Conservation (phyloP, 1,140 invertebrate species). For the Macrosteles quadrilineatus region DNA sequence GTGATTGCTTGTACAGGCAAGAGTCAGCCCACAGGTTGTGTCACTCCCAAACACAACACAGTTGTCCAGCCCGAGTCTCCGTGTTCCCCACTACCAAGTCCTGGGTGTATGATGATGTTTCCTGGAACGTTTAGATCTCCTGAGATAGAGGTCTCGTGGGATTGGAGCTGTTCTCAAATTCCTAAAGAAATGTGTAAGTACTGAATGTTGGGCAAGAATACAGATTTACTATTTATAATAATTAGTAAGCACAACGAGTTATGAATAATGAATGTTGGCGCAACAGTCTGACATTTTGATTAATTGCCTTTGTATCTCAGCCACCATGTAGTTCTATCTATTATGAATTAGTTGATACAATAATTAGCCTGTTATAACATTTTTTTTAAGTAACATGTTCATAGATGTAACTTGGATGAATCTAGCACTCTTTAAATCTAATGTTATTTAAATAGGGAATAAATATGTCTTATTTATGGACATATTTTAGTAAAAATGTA, state of each 20-base stretch:
- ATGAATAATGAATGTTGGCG: neutral
- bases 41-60: neutral
- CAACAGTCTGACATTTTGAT: neutral
- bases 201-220: too few relatives aligned
- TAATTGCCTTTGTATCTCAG: neutral
- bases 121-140: neutral
- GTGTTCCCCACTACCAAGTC: neutral
- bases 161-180: conserved; percentile 12
- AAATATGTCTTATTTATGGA: too few relatives aligned
- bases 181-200: conserved; percentile 11
- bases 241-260: neutral
- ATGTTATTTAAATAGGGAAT: too few relatives aligned
- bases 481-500: too few relatives aligned
- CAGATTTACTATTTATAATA: neutral
- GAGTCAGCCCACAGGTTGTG: neutral
- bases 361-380: neutral
- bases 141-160: conserved; percentile 23
- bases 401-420: too few relatives aligned
- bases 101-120: neutral
- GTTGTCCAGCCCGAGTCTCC: neutral
- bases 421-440: too few relatives aligned
- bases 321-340: neutral
- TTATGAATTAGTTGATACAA: neutral
- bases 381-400: neutral
- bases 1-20: neutral